Evolutionary conservation across 2,797 vertebrate genomes (phyloP).

Genomic region (Phoeniculus purpureus): DNA sequence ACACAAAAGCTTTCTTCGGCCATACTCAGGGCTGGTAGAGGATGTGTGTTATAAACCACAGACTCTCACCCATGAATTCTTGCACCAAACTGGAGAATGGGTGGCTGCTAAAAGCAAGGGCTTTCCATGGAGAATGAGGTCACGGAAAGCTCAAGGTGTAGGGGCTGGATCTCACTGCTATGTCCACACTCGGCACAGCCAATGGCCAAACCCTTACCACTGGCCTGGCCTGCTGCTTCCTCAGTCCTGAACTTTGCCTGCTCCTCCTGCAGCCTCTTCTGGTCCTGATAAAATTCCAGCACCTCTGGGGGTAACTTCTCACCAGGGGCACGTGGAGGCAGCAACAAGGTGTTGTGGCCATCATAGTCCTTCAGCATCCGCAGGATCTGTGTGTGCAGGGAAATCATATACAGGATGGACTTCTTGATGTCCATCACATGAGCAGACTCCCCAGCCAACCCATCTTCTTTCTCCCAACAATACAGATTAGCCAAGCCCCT

Average conservation of each 20-base stretch:
- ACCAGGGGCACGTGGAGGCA: slow-evolving; percentile 84
- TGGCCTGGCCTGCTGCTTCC: slow-evolving; percentile 32
- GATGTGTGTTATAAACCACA: neutral
- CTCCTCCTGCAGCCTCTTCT: slow-evolving; percentile 61
- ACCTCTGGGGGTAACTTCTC: slow-evolving; percentile 85
- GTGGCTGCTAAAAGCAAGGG: neutral
- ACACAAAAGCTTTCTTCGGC: neutral
- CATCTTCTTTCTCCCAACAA: neutral
- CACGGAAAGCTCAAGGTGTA: neutral
- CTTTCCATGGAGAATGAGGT: neutral
- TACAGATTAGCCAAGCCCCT: fast-evolving
- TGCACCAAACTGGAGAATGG: neutral
- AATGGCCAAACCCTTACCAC: slow-evolving; percentile 23
- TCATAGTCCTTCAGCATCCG: slow-evolving; percentile 81
- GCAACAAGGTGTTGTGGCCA: slow-evolving; percentile 78
- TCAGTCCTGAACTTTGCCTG: slow-evolving; percentile 35
- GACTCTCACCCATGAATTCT: neutral
- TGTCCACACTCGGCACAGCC: neutral
- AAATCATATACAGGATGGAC: fast-evolving
- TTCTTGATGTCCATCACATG: neutral
- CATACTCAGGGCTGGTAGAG: neutral
- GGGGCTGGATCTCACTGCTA: neutral
- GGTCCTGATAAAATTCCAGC: slow-evolving; percentile 80
- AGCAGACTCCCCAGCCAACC: neutral
- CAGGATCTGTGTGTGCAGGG: slow-evolving; percentile 77